phyloP scores from a whole-genome alignment of 2,888 invertebrate species.

The Orchesella flavescens region DNA sequence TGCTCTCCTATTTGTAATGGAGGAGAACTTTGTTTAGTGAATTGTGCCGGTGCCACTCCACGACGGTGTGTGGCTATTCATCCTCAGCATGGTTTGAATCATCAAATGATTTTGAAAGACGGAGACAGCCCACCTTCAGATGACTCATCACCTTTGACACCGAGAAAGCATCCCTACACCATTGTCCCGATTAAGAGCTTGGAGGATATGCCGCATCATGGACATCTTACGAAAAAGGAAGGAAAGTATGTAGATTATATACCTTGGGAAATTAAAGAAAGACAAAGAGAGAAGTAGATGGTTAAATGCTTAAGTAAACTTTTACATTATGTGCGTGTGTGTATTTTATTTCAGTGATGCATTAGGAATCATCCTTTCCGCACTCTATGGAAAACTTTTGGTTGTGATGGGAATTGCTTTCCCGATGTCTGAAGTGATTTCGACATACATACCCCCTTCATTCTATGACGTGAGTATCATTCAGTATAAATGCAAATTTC shows the following conservation, averaged over 20 bases:
- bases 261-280: no score
- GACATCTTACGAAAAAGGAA: constrained; percentile 56
- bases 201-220: constrained; percentile 55
- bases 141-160: constrained; percentile 61
- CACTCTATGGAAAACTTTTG: constrained; percentile 92
- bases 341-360: constrained; percentile 79
- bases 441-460: constrained; percentile 92
- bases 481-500: no score
- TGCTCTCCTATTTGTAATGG: neutral
- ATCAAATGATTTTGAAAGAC: neutral
- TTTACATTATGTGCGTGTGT: no score
- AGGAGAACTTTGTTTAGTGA: constrained; percentile 36
- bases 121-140: constrained; percentile 9
- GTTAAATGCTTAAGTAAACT: neutral
- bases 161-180: constrained; percentile 61
- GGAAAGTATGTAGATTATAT: constrained; percentile 67
- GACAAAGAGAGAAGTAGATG: neutral
- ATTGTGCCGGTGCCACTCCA: constrained; percentile 5
- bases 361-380: constrained; percentile 90
- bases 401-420: constrained; percentile 96
- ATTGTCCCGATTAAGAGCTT: constrained; percentile 65
- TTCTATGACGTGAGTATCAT: constrained; percentile 87
- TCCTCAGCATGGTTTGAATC: constrained; percentile 9
- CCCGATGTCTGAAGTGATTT: constrained; percentile 96
- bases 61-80: neutral